phyloP scores from a whole-genome alignment of 2,113 vertebrate genomes.

The Leptobrachium ailaonicum region DNA sequence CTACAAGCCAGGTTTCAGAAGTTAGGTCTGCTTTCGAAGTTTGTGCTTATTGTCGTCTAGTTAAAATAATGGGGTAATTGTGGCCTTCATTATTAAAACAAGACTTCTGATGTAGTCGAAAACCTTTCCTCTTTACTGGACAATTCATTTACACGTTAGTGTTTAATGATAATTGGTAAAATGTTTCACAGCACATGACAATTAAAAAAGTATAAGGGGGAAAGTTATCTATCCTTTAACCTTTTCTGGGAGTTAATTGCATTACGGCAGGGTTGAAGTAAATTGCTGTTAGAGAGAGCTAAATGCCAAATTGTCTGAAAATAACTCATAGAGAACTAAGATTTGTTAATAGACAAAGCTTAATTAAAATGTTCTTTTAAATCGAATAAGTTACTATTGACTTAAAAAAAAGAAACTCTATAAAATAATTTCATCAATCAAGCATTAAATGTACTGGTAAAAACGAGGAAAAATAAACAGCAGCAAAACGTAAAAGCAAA shows the following conservation, averaged over 20 bases:
- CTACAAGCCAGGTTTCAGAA: too few species aligned
- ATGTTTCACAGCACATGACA: slow-evolving; percentile 30
- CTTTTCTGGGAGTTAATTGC: slow-evolving; percentile 38
- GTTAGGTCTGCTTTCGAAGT: background rate
- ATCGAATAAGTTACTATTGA: background rate
- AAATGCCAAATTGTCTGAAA: slow-evolving; percentile 29
- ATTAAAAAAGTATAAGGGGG: slow-evolving; percentile 18
- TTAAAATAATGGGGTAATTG: background rate
- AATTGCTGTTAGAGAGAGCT: background rate
- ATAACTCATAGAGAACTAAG: background rate
- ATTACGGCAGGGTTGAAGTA: background rate
- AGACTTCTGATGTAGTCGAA: background rate
- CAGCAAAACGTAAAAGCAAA: too few species aligned
- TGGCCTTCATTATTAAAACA: background rate
- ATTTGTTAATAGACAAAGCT: background rate
- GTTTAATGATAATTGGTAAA: slow-evolving; percentile 36
- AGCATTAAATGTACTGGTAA: too few species aligned
- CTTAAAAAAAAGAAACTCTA: background rate
- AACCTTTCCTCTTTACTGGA: background rate
- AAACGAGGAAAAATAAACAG: too few species aligned
- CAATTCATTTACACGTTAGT: slow-evolving; percentile 13
- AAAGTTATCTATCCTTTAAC: slow-evolving; percentile 16
- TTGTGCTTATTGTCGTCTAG: too few species aligned
- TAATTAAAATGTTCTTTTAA: slow-evolving; percentile 18
- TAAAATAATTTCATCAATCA: too few species aligned